phyloP scores from a whole-genome alignment of 2,888 invertebrate species.

The Latrodectus elegans region DNA sequence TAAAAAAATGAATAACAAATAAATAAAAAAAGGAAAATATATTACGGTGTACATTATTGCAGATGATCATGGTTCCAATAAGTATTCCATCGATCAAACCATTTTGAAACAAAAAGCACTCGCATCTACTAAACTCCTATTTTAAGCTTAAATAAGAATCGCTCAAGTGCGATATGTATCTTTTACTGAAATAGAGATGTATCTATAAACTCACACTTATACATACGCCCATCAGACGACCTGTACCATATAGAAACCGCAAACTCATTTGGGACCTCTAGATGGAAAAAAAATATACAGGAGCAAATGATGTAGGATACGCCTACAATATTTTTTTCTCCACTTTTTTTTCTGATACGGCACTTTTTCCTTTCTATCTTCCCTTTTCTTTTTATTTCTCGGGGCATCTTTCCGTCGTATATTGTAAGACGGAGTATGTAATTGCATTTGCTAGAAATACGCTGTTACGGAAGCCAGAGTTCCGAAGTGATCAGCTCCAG shows the following conservation, averaged over 20 bases:
- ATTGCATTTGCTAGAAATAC: constrained; percentile 50
- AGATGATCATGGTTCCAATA: too few species aligned
- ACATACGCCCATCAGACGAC: neutral
- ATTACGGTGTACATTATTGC: too few species aligned
- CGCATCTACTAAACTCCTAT: too few species aligned
- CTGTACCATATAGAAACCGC: constrained; percentile 19
- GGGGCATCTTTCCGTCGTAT: constrained; percentile 27
- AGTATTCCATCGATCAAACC: too few species aligned
- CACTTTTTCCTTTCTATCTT: neutral
- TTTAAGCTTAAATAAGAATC: too few species aligned
- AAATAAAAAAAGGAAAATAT: too few species aligned
- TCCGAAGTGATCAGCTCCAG: constrained; percentile 43
- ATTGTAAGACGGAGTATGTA: constrained; percentile 21
- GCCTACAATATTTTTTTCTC: constrained; percentile 7
- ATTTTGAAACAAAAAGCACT: too few species aligned
- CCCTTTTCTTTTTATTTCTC: constrained; percentile 13
- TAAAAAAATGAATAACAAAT: too few species aligned
- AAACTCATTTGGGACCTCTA: constrained; percentile 37
- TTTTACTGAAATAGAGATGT: too few species aligned
- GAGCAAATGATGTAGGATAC: constrained; percentile 36
- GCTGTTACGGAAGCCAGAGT: constrained; percentile 53
- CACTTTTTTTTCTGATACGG: neutral
- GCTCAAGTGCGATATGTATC: too few species aligned
- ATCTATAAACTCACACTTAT: neutral
- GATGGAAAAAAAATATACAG: neutral